Percentiles rank a stretch among this genome's conserved stretches.
Conservation (phyloP, 1,140 invertebrate genomes). For the Heliconius congener region DNA sequence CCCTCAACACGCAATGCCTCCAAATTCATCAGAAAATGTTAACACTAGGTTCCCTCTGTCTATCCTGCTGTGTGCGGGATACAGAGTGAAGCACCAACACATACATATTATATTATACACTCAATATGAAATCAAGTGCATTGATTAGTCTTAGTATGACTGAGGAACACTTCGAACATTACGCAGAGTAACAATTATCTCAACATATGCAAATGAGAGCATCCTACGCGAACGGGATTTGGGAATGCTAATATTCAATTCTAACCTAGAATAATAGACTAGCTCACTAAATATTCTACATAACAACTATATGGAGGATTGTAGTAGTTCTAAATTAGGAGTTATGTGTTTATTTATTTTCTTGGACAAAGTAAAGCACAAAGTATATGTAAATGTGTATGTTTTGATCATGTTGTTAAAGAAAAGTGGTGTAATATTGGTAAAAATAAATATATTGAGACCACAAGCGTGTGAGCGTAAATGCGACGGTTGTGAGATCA, state of each 20-base stretch:
- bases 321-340: not conserved
- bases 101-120: not conserved
- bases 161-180: conserved; percentile 2
- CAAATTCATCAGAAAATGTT: too few relatives aligned
- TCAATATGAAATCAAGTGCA: not conserved
- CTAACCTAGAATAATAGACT: conserved; percentile 15
- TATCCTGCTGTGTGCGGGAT: too few relatives aligned
- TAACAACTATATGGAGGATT: not conserved
- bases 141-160: conserved; percentile 3
- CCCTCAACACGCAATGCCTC: too few relatives aligned
- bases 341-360: not conserved
- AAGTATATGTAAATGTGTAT: too few relatives aligned
- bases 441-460: too few relatives aligned
- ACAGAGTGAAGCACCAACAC: too few relatives aligned
- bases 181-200: conserved; percentile 8
- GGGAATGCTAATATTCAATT: conserved; percentile 12
- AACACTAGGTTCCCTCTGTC: too few relatives aligned
- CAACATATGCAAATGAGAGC: conserved; percentile 10
- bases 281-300: conserved; percentile 1
- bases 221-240: conserved; percentile 12
- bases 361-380: not conserved
- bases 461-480: too few relatives aligned
- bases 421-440: too few relatives aligned
- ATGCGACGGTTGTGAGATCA: too few relatives aligned
- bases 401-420: too few relatives aligned